Conservation (phyloP, 2,113 vertebrate genomes). For the Clinocottus analis region DNA sequence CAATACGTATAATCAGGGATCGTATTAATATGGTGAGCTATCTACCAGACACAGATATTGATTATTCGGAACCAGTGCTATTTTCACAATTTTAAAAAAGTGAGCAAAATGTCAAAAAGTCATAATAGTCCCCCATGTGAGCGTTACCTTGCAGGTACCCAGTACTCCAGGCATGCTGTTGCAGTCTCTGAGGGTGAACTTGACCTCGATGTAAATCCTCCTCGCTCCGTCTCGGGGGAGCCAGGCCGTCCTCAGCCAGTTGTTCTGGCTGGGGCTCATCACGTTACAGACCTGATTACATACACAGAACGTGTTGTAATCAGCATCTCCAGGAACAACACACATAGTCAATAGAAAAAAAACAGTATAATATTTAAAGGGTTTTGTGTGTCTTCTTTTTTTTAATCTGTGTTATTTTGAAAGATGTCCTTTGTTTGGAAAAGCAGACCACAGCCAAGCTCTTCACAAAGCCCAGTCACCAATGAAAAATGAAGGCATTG, state of each 20-base stretch:
- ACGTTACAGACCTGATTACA: slow-evolving; percentile 92
- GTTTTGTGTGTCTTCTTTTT: neutral
- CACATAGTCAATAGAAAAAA: neutral
- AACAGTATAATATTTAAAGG: neutral
- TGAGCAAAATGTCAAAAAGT: neutral
- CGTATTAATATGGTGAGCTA: too few species aligned
- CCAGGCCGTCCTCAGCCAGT: slow-evolving; percentile 96
- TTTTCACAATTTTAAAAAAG: neutral
- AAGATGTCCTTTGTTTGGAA: neutral
- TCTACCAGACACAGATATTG: neutral
- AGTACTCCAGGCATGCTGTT: slow-evolving; percentile 97
- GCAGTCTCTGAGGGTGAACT: slow-evolving; percentile 95
- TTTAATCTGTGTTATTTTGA: neutral
- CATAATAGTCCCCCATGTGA: neutral
- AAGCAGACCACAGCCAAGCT: neutral
- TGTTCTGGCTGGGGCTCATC: slow-evolving; percentile 98
- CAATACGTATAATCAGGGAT: too few species aligned
- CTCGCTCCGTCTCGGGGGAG: slow-evolving; percentile 90
- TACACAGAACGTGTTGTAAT: neutral
- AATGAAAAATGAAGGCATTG: neutral
- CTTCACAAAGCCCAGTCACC: neutral
- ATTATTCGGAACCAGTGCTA: neutral
- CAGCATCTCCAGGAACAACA: neutral
- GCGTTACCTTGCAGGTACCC: slow-evolving; percentile 91
- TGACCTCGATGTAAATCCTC: slow-evolving; percentile 94